Percentiles rank a stretch among this genome's conserved stretches.
phyloP scores from a whole-genome alignment of 2,797 vertebrate genomes.

The Babyrousa celebensis region DNA sequence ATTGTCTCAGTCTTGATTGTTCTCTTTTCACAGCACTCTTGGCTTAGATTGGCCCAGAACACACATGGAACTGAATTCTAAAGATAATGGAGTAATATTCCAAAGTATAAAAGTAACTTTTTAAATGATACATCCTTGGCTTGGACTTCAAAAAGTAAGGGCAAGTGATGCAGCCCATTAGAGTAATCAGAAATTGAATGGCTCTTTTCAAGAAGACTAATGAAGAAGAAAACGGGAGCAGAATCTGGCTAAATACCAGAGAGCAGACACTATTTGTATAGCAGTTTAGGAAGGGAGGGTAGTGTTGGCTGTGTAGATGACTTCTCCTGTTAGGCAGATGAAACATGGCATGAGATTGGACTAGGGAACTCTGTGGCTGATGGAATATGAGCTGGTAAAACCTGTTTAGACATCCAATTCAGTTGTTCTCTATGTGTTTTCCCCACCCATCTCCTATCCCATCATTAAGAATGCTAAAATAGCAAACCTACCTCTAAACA shows the following conservation, averaged over 20 bases:
- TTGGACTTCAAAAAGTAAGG: constrained; percentile 19
- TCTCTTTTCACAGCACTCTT: neutral
- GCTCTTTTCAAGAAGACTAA: neutral
- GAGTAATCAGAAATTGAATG: neutral
- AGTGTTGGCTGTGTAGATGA: neutral
- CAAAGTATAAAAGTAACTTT: constrained; percentile 29
- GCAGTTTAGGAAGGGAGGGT: neutral
- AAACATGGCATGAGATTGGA: neutral
- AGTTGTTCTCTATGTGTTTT: neutral
- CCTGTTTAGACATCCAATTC: neutral
- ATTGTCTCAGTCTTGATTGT: constrained; percentile 17
- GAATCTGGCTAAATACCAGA: neutral
- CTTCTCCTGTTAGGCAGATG: neutral
- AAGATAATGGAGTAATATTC: constrained; percentile 15
- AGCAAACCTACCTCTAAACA: neutral
- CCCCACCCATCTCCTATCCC: neutral
- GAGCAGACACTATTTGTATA: neutral
- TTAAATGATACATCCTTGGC: constrained; percentile 7
- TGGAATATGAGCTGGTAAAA: neutral
- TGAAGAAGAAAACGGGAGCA: neutral
- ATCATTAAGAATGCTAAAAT: constrained; percentile 20
- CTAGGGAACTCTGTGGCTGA: neutral
- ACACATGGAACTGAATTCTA: constrained; percentile 49
- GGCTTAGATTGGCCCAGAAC: neutral
- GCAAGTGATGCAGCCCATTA: neutral